Conservation (phyloP, 2,797 vertebrate species). For the Rhinatrema bivittatum region DNA sequence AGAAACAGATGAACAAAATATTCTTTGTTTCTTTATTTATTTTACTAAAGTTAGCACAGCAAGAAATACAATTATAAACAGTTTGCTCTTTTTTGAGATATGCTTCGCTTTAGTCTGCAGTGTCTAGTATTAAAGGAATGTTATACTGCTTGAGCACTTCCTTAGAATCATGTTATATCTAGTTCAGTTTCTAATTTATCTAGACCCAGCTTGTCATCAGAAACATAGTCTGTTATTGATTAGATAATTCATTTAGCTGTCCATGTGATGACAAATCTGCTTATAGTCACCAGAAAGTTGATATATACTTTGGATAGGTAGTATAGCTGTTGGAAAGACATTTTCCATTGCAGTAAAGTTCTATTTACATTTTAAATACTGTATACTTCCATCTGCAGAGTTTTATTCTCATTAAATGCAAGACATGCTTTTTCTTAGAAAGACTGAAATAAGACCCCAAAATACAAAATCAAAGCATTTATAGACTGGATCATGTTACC, state of each 20-base stretch:
- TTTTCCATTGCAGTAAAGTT: constrained; percentile 29
- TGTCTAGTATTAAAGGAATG: constrained; percentile 10
- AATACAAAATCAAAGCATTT: no score
- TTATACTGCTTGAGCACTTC: constrained; percentile 14
- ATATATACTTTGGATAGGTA: constrained; percentile 35
- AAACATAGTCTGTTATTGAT: constrained; percentile 40
- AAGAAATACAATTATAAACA: no score
- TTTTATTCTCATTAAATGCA: constrained; percentile 25
- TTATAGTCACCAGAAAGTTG: constrained; percentile 37
- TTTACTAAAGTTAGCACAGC: no score
- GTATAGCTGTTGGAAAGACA: constrained; percentile 27
- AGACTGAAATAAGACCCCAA: no score
- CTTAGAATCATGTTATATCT: constrained; percentile 13
- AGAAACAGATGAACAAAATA: no score
- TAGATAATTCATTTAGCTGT: constrained; percentile 45
- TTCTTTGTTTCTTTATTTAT: no score
- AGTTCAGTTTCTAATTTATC: constrained; percentile 35
- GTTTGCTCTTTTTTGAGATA: no score
- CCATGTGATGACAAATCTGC: constrained; percentile 31
- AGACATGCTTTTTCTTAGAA: constrained; percentile 17
- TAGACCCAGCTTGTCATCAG: constrained; percentile 33
- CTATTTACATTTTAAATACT: constrained; percentile 32
- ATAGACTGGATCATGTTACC: no score
- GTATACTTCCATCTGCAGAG: constrained; percentile 23
- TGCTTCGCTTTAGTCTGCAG: no score